Evolutionary conservation across 1,140 invertebrate genomes (phyloP), one percentile per base, ranked within the genome.

Genomic region (Brachionus paranguensis): DNA sequence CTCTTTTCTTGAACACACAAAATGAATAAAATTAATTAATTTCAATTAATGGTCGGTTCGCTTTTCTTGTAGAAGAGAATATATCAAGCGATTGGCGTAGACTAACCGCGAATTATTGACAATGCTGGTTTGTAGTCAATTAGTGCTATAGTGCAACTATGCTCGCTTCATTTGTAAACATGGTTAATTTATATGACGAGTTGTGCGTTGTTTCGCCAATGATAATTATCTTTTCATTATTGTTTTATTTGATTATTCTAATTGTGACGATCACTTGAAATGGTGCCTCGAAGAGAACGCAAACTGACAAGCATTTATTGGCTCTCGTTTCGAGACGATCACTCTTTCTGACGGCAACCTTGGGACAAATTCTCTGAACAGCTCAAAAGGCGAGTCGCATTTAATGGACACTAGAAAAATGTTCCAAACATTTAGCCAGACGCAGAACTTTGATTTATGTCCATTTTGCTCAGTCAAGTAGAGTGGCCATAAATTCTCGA

Each of bases 11-110:
- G 17, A 60, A 24, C 11, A 60, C 53, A 60, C 20, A 55, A 55
- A 55, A 60, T 60, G 53, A 60, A 60, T 60, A 60, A 60, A 60
- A 60, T 60, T 60, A 60, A 60, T 60, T 60, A 60, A 60, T 60
- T 60, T 60, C 20, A 60, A 60, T 60, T 60, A 60, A 60, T 27
- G 53, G 17, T 60, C 53, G 53, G 53, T 20, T 60, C 8, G 53
- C 8, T 47, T 47, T 11, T 47, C 11, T 47, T 47, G 45, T 47
- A 47, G 14, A 47, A 14, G 45, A 47, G 45, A 47, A 47, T 37
- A 37, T 37, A 33, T 33, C 1, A 55, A 55, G 53, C 53, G 53
- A 55, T 55, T 55, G 53, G 53, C 53, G 53, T 17, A 55, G 53
- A 8, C 53, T 55, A 55, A 55, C 20, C 53, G 53, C 7, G 53